Evolutionary conservation across 2,888 invertebrate species (phyloP).

Genomic region (Tetranychus truncatus): DNA sequence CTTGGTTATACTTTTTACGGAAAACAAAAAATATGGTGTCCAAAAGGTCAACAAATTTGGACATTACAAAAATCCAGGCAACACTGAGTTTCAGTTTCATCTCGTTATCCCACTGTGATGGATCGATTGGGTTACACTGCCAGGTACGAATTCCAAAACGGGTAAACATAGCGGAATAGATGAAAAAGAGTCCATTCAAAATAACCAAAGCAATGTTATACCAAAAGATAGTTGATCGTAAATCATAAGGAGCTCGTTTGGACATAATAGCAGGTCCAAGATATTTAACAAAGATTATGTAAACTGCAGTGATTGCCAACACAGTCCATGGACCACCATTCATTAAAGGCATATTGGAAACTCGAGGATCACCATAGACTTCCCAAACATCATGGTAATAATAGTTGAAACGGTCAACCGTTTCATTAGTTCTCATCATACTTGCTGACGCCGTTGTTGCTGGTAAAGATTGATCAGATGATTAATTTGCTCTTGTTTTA

Average conservation of each 20-base stretch:
- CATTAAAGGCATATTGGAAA: constrained; percentile 8
- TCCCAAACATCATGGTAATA: constrained; percentile 15
- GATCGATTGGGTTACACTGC: constrained; percentile 15
- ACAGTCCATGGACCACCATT: constrained; percentile 13
- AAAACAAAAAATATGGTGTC: constrained; percentile 25
- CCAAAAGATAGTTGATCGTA: constrained; percentile 14
- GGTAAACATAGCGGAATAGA: constrained; percentile 11
- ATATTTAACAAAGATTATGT: constrained; percentile 18
- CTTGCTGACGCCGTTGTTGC: background rate
- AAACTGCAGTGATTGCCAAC: constrained; percentile 14
- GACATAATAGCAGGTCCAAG: constrained; percentile 18
- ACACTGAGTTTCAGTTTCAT: constrained; percentile 10
- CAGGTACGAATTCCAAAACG: constrained; percentile 17
- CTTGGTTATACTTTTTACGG: constrained; percentile 24
- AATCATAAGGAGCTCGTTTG: constrained; percentile 14
- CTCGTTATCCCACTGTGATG: constrained; percentile 1
- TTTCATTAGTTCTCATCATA: constrained; percentile 1
- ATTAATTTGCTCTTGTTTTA: background rate
- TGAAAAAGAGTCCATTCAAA: constrained; percentile 16
- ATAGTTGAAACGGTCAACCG: constrained; percentile 5
- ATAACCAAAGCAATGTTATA: constrained; percentile 20
- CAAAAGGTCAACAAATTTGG: constrained; percentile 23
- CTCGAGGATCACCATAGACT: constrained; percentile 11
- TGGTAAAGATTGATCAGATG: background rate
- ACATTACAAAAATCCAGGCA: constrained; percentile 19